Percentiles rank a stretch among this genome's conserved stretches.
These are phyloP conservation scores for Bombus waltoni DNA, from an alignment of 1,140 invertebrate species.

Conservation along the genomic window DNA sequence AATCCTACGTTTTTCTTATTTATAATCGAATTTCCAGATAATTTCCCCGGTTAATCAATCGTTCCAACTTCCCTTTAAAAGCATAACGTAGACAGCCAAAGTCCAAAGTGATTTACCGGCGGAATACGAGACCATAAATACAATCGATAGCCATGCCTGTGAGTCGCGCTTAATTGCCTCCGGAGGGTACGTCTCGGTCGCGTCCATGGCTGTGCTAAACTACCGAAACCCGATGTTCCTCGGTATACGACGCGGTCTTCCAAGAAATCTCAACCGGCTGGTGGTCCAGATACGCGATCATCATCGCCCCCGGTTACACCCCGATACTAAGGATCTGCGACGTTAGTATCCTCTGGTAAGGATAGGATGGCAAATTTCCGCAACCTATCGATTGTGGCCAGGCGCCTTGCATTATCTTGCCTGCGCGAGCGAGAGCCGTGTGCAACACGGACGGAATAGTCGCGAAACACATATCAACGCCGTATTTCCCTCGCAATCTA, in stretches of 20 bases:
- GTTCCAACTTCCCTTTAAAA: not conserved
- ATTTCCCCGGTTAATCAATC: not conserved
- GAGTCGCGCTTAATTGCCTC: conserved; percentile 22
- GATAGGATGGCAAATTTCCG: conserved; percentile 61
- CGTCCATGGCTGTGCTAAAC: conserved; percentile 1
- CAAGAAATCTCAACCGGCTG: not conserved
- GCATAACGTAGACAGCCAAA: not conserved
- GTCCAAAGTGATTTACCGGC: not conserved
- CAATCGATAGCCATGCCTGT: not conserved
- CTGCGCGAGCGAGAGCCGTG: not conserved
- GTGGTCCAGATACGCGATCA: conserved; percentile 22
- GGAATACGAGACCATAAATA: not conserved
- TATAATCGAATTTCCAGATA: not conserved
- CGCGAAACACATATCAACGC: conserved; percentile 48
- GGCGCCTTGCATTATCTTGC: conserved; percentile 52
- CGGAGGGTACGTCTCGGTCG: not conserved
- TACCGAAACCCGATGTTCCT: not conserved
- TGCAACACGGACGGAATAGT: conserved; percentile 28
- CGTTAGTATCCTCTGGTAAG: conserved; percentile 22
- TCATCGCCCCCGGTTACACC: not conserved
- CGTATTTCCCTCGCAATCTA: conserved; percentile 66
- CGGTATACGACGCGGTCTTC: not conserved
- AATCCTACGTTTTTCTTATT: not conserved
- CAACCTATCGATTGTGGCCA: conserved; percentile 62
- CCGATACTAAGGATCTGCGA: not conserved